Evolutionary conservation across 2,113 vertebrate genomes (phyloP).

Genomic region (Amblyopsis rosae): DNA sequence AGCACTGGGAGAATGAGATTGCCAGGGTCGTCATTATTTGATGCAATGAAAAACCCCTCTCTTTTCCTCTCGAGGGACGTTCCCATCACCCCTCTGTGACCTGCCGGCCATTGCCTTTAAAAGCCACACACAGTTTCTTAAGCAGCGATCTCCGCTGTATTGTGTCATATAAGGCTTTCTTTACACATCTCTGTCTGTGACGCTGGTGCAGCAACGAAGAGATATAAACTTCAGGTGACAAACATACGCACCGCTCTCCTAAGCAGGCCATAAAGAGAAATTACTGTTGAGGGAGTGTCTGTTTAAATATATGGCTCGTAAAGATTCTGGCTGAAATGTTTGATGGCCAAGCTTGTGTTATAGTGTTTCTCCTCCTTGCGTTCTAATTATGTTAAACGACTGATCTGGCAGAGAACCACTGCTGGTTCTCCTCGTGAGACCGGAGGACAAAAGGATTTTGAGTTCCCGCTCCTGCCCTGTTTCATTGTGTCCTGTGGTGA

Average conservation of each 20-base stretch:
- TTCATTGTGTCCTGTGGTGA: constrained; percentile 39
- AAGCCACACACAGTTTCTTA: constrained; percentile 23
- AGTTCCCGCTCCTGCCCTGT: constrained; percentile 36
- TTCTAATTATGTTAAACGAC: constrained; percentile 49
- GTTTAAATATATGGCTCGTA: constrained; percentile 26
- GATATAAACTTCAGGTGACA: constrained; percentile 67
- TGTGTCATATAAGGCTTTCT: constrained; percentile 52
- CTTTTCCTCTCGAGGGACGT: constrained; percentile 49
- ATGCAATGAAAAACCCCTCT: constrained; percentile 54
- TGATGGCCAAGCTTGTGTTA: constrained; percentile 11
- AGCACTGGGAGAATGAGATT: constrained; percentile 54
- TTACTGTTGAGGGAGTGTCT: constrained; percentile 24
- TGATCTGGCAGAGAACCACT: constrained; percentile 29
- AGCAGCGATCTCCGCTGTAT: constrained; percentile 35
- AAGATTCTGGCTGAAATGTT: constrained; percentile 30
- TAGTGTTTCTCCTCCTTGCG: constrained; percentile 28
- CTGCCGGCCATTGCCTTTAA: constrained; percentile 54
- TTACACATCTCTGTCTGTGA: constrained; percentile 47
- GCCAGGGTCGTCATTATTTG: constrained; percentile 62
- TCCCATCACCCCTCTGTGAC: constrained; percentile 62
- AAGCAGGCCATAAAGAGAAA: constrained; percentile 60
- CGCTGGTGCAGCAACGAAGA: constrained; percentile 56
- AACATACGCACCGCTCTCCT: constrained; percentile 41
- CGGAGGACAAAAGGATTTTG: constrained; percentile 26
- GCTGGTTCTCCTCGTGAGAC: constrained; percentile 30